Evolutionary conservation across 2,113 vertebrate genomes (phyloP), one percentile per base, ranked within the genome.

Genomic region (Pao palembangensis): DNA sequence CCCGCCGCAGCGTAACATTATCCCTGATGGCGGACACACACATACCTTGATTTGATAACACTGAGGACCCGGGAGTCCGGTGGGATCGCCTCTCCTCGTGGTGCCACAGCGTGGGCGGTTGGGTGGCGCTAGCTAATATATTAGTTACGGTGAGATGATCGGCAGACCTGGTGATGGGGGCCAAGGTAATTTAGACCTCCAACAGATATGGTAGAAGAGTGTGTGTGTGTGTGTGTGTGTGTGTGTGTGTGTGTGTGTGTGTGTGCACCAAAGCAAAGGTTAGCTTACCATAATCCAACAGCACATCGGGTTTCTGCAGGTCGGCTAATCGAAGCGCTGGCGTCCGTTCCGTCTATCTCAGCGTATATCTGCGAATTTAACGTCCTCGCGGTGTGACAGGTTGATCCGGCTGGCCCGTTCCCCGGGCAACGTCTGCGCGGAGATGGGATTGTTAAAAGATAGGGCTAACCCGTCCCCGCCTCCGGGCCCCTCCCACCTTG

Each of bases 121-220:
- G 58, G 54, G 42, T 87, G 88, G 88, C 83, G 69, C 73, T 84
- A 76, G 69, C 80, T 86, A 83, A 88, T 87, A 73, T 88, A 88
- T 91, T 87, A 79, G 55, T 65, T 73, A 66, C 72, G 69, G 71
- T 57, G 58, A 78, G 79, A 82, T 69, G 85, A 73, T 75, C 68
- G 60, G 77, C 51, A 69, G 78, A 54, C 47, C 78, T 63, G 58
- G 51, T 83, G 74, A 59, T 58, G 58, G 79, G 77, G 70, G 82
- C 71, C 46, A 81, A 88, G 81, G 77, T 88, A 85, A 90, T 90
- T 88, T 88, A 81, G 76, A 80, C 85, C 86, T 90, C 86, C 81
- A 89, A 85, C 88, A 89, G 86, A 80, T 89, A 80, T 86, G 87
- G 86, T 88, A 86, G 82, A 61, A 74, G 55, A 53, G 31, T 48